Base-by-base conservation (phyloP, 2,888 invertebrate species). In the Torymus aiolomorphi region DNA sequence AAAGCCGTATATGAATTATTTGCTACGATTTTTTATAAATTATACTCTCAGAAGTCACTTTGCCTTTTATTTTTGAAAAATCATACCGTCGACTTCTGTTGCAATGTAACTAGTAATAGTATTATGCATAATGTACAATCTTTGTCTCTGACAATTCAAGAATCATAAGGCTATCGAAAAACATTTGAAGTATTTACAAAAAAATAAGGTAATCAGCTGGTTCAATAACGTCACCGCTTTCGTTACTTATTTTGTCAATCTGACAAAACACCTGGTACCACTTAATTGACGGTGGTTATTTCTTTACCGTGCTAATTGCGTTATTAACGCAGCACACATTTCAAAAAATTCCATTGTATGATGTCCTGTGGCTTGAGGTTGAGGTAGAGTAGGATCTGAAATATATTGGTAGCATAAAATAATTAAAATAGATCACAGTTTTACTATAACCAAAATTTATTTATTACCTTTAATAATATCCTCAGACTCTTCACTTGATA, bases 281-380 rank as follows among this genome's bases (percentile, higher is more conserved):
- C 70, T 59, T 69, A 18, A 56, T 72, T 72, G 16, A 70, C 24
- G 11, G 63, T 76, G 61, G 70, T 67, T 2, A 31, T 20, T 71
- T 65, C 76, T 31, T 91, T 93, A 98, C 91, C 98, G 96, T 51
- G 99, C 99, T 82, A 99, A 92, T 86, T 99, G 98, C 82, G 98
- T 98, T 86, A 99, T 99, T 65, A 99, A 93, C 2, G 97, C 97
- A 20, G 99, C 98, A 91, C 99, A 99, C 98, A 99, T 99, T 92
- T 99, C 99, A 89, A 99, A 99, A 92, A 99, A 99, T 92, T 99
- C 99, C 97, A 99, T 98, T 1, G 99, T 99, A 91, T 98, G 98
- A 89, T 99, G 98, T 65, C 91, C 86, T 83, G 89, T 82, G 82
- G 89, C 84, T 67, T 90, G 86, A 52, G 91, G 88, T 52, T 88